These are phyloP conservation scores for Arion vulgaris DNA, from an alignment of 1,140 invertebrate genomes.

Conservation along the genomic window DNA sequence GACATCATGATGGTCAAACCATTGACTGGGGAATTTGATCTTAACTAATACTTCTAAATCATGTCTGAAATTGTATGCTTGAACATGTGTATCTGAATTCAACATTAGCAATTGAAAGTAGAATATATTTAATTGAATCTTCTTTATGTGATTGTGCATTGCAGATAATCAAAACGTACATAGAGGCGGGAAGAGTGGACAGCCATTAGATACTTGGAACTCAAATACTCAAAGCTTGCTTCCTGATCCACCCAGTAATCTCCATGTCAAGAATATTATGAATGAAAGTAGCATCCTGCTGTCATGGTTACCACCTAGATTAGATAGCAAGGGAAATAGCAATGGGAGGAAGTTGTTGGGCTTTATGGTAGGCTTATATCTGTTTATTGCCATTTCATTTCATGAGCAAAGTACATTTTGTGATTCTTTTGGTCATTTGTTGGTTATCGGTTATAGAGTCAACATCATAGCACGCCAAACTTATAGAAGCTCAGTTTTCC, in stretches of 20 bases:
- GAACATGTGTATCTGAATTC: no score
- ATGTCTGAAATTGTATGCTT: no score
- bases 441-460: no score
- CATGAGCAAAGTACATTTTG: no score
- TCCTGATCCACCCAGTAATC: constrained; percentile 56
- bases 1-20: no score
- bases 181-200: neutral
- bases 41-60: no score
- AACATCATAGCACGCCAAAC: no score
- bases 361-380: constrained; percentile 55
- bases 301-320: constrained; percentile 58
- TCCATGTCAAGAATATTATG: constrained; percentile 53
- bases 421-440: no score
- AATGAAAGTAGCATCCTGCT: constrained; percentile 55
- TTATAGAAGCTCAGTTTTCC: no score
- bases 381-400: constrained; percentile 6
- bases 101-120: no score
- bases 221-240: neutral
- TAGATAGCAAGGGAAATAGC: constrained; percentile 51
- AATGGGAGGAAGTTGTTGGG: constrained; percentile 56
- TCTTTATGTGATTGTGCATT: neutral
- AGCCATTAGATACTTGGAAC: neutral
- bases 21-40: no score
- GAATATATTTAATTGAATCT: no score
- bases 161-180: neutral